A percentile compares a stretch with the other conserved stretches of the same genome.
These are phyloP conservation scores for Cephus cinctus DNA, from an alignment of 1,140 invertebrate genomes.

Conservation along the genomic window DNA sequence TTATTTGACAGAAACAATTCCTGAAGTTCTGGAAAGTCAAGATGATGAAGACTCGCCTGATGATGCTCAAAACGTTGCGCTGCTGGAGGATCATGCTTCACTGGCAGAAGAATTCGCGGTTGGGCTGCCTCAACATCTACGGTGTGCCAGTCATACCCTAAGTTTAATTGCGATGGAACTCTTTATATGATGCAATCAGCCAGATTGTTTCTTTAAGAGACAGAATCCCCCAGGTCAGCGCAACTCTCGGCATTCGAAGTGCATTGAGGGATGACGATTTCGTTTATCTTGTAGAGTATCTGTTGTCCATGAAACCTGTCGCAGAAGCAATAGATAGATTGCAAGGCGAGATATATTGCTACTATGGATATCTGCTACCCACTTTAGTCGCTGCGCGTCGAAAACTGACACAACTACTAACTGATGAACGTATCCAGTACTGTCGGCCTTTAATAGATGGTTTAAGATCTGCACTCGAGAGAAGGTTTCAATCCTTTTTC, in stretches of 20 bases:
- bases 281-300: conserved; percentile 10
- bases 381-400: conserved; percentile 13
- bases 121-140: conserved; percentile 7
- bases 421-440: background rate
- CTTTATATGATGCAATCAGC: conserved; percentile 10
- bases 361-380: conserved; percentile 17
- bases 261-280: conserved; percentile 8
- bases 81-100: background rate
- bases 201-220: conserved; percentile 9
- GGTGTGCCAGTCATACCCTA: conserved; percentile 17
- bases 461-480: conserved; percentile 7
- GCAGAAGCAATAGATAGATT: conserved; percentile 17
- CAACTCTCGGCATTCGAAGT: background rate
- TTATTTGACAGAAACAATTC: background rate
- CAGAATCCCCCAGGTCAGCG: background rate
- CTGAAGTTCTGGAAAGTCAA: background rate
- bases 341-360: conserved; percentile 12
- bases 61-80: background rate
- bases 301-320: conserved; percentile 12
- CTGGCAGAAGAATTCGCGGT: background rate
- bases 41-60: background rate
- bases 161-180: conserved; percentile 18
- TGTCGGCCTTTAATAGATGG: conserved; percentile 3
- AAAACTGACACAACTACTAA: background rate
- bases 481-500: conserved; percentile 16